Evolutionary conservation across 2,888 invertebrate genomes (phyloP).

Genomic region (Nemotelus nigrinus): DNA sequence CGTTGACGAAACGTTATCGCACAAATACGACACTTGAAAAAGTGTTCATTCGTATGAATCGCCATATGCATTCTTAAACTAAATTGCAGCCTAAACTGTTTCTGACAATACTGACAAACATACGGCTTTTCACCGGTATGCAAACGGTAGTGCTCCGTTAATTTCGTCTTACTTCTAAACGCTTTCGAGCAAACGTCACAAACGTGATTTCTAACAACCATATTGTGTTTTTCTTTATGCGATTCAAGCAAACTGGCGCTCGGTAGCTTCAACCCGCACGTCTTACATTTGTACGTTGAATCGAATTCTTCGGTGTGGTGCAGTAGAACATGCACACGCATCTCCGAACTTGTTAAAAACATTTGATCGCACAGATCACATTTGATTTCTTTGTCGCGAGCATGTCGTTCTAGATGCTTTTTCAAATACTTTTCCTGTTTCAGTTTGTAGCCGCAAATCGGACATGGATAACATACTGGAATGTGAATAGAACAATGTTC

Average conservation of each 20-base stretch:
- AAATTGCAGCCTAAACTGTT: constrained; percentile 37
- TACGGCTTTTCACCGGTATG: constrained; percentile 39
- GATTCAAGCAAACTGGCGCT: constrained; percentile 21
- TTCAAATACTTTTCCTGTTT: constrained; percentile 63
- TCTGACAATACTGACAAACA: constrained; percentile 34
- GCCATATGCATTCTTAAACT: constrained; percentile 41
- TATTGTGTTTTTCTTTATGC: constrained; percentile 34
- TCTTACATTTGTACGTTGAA: constrained; percentile 29
- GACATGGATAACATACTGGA: constrained; percentile 35
- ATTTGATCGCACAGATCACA: constrained; percentile 52
- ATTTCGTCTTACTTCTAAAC: constrained; percentile 38
- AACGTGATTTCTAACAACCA: constrained; percentile 29
- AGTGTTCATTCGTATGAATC: constrained; percentile 38
- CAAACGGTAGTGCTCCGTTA: constrained; percentile 38
- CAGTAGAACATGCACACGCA: constrained; percentile 34
- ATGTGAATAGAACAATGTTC: constrained; percentile 38
- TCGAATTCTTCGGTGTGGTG: constrained; percentile 34
- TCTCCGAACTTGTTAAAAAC: constrained; percentile 31
- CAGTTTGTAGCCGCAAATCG: constrained; percentile 36
- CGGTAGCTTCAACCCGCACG: constrained; percentile 31
- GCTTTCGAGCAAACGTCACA: constrained; percentile 39
- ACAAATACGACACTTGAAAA: constrained; percentile 41
- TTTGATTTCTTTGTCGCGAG: constrained; percentile 62
- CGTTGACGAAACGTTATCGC: constrained; percentile 29
- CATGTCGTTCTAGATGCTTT: constrained; percentile 62